A percentile compares a stretch with the other conserved stretches of the same genome.
Conservation (phyloP, 2,888 invertebrate species). For the Hololepta plana region DNA sequence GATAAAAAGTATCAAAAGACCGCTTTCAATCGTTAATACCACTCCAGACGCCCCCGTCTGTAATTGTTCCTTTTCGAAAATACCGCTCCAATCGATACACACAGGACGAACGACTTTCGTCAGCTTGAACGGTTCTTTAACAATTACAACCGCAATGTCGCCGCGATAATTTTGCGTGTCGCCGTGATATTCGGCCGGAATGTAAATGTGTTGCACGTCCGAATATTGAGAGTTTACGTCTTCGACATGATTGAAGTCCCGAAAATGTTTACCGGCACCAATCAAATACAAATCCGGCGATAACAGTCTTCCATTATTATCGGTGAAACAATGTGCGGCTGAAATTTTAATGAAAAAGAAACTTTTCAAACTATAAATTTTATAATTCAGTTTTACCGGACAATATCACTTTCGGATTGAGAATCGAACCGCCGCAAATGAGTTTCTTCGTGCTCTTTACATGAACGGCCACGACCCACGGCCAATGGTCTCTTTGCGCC, state of each 20-base stretch:
- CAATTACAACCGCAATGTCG: constrained; percentile 11
- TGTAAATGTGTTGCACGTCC: constrained; percentile 5
- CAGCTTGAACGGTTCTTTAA: constrained; percentile 9
- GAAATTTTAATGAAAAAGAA: constrained; percentile 9
- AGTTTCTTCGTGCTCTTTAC: constrained; percentile 7
- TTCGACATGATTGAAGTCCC: constrained; percentile 13
- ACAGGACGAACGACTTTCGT: constrained; percentile 10
- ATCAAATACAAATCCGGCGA: constrained; percentile 8
- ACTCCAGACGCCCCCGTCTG: neutral
- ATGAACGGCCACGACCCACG: constrained; percentile 21
- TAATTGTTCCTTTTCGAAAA: neutral
- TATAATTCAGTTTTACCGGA: constrained; percentile 20
- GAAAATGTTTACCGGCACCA: constrained; percentile 21
- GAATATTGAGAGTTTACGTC: constrained; percentile 12
- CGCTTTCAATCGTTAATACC: too few species aligned
- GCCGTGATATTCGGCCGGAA: constrained; percentile 6
- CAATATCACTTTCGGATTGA: constrained; percentile 15
- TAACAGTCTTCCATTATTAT: too few species aligned
- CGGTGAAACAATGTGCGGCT: constrained; percentile 18
- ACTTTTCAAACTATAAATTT: constrained; percentile 4
- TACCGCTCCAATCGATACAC: constrained; percentile 8
- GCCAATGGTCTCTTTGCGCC: constrained; percentile 18
- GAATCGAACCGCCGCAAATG: constrained; percentile 19
- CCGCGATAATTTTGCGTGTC: constrained; percentile 6
- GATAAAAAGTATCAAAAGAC: neutral